Conservation (phyloP, 2,888 invertebrate genomes). For the Zaprionus obscuricornis region DNA sequence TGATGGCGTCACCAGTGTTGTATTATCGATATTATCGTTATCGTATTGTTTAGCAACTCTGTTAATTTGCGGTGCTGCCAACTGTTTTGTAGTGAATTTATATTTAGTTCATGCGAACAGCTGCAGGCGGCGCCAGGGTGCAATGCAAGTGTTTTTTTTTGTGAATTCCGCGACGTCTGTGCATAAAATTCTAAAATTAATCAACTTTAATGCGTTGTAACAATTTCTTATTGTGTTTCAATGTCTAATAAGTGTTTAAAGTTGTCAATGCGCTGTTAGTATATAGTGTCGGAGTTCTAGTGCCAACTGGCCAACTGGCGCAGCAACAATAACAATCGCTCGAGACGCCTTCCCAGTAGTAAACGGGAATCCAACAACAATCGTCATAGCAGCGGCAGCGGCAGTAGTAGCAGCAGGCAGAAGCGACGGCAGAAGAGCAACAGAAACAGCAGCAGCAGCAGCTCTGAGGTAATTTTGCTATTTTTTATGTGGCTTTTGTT, state of each 20-base stretch:
- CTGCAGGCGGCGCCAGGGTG: constrained; percentile 57
- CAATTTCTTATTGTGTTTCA: constrained; percentile 13
- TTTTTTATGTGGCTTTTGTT: constrained; percentile 68
- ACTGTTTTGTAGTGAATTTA: constrained; percentile 5
- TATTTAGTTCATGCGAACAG: constrained; percentile 41
- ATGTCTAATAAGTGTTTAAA: constrained; percentile 50
- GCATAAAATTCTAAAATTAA: constrained; percentile 67
- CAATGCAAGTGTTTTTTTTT: constrained; percentile 56
- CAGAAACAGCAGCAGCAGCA: constrained; percentile 26
- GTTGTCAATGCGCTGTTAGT: constrained; percentile 21
- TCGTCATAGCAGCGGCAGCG: constrained; percentile 15
- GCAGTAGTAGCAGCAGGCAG: constrained; percentile 13
- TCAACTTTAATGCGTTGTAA: constrained; percentile 34
- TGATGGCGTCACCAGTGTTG: constrained; percentile 38
- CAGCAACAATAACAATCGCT: constrained; percentile 61
- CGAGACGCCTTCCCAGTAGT: constrained; percentile 42
- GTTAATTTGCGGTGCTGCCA: constrained; percentile 32
- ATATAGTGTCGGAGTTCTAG: constrained; percentile 20
- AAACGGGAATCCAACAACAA: constrained; percentile 55
- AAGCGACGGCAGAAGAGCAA: constrained; percentile 5
- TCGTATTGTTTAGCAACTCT: constrained; percentile 17
- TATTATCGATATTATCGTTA: neutral
- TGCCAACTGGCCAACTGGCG: constrained; percentile 42
- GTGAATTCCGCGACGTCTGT: constrained; percentile 78
- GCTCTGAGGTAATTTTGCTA: constrained; percentile 74